A percentile compares a stretch with the other conserved stretches of the same genome.
phyloP scores from a whole-genome alignment of 2,888 invertebrate species.

The Drosophila sordidula region DNA sequence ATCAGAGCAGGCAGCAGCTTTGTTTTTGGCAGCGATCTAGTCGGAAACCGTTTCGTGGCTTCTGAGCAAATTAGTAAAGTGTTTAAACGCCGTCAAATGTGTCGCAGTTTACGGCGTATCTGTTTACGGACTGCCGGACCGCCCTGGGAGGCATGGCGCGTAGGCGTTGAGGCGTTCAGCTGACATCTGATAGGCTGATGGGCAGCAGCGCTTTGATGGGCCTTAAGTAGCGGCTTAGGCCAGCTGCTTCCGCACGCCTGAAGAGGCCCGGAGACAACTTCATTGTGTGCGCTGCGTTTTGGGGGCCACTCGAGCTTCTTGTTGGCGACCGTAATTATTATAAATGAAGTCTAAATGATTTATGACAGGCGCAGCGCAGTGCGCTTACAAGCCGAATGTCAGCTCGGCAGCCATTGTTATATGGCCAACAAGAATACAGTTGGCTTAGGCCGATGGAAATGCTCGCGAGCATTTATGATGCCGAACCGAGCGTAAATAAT shows the following conservation, averaged over 20 bases:
- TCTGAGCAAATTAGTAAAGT: constrained; percentile 59
- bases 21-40: background rate
- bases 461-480: constrained; percentile 44
- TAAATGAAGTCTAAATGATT: constrained; percentile 77
- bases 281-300: constrained; percentile 50
- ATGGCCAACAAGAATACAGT: constrained; percentile 40
- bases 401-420: constrained; percentile 56
- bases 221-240: constrained; percentile 29
- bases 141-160: constrained; percentile 15
- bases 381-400: constrained; percentile 57
- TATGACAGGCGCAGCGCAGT: constrained; percentile 57
- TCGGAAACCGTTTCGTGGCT: constrained; percentile 41
- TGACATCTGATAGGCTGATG: constrained; percentile 11
- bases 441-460: constrained; percentile 53
- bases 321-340: constrained; percentile 65
- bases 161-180: constrained; percentile 7
- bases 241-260: constrained; percentile 66
- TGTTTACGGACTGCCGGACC: constrained; percentile 5
- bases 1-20: constrained; percentile 2
- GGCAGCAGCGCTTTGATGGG: constrained; percentile 19
- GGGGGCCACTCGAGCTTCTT: constrained; percentile 59
- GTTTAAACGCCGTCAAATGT: constrained; percentile 38
- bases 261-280: constrained; percentile 57
- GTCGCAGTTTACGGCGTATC: constrained; percentile 28
- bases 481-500: constrained; percentile 34